Evolutionary conservation across 2,888 invertebrate species (phyloP).

Genomic region (Anoplius nigerrimus): DNA sequence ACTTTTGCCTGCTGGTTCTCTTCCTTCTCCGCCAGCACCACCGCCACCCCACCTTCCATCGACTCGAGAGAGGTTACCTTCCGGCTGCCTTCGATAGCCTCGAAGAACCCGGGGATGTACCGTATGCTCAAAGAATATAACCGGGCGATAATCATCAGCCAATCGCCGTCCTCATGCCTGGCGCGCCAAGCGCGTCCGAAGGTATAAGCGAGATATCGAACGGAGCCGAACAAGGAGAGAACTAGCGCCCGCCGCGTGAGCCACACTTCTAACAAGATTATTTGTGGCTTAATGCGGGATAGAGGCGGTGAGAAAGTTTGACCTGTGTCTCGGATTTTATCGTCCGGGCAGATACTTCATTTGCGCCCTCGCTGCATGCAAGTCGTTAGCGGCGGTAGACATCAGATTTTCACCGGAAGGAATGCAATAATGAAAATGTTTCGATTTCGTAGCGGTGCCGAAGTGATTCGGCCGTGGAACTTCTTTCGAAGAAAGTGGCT

Average conservation of each 20-base stretch:
- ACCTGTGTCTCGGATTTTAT: slow-evolving; percentile 38
- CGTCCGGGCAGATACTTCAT: not conserved
- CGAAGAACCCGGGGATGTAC: slow-evolving; percentile 45
- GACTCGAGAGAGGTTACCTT: slow-evolving; percentile 54
- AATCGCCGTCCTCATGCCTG: slow-evolving; percentile 37
- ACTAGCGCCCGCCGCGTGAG: slow-evolving; percentile 38
- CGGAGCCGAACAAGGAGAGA: slow-evolving; percentile 38
- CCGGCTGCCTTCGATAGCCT: slow-evolving; percentile 59
- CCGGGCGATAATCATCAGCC: slow-evolving; percentile 54
- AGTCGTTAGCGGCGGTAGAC: too few species aligned
- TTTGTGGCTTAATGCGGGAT: slow-evolving; percentile 52
- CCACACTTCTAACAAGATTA: slow-evolving; percentile 52
- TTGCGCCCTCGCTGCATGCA: too few species aligned
- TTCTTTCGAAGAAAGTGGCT: too few species aligned
- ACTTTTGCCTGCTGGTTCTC: not conserved
- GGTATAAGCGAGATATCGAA: slow-evolving; percentile 1
- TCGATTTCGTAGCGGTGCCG: too few species aligned
- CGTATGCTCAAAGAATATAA: slow-evolving; percentile 52
- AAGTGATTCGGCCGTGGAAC: too few species aligned
- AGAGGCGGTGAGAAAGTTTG: slow-evolving; percentile 17
- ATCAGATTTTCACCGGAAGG: too few species aligned
- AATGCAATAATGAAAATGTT: too few species aligned
- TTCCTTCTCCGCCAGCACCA: slow-evolving; percentile 19
- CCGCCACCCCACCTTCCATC: slow-evolving; percentile 9
- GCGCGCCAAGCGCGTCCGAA: too few species aligned